These are phyloP conservation scores for Callorhinus ursinus DNA, from an alignment of 2,113 vertebrate species.

Conservation along the genomic window DNA sequence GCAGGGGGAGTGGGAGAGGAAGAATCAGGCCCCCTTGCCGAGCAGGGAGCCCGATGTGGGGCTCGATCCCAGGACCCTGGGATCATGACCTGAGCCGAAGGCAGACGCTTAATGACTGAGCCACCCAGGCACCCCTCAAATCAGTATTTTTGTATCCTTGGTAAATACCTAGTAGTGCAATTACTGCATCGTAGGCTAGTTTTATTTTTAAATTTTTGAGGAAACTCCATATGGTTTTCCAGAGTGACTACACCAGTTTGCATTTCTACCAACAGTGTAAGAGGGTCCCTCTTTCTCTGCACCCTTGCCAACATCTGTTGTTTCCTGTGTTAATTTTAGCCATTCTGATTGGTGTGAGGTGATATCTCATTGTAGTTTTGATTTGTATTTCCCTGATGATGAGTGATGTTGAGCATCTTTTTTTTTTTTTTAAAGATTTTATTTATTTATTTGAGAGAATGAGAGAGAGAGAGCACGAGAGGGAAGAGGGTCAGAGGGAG, in stretches of 20 bases:
- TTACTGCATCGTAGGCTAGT: background rate
- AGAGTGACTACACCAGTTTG: background rate
- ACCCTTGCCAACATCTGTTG: background rate
- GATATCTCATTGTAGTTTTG: background rate
- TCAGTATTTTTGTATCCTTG: background rate
- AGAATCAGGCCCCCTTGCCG: too few relatives aligned
- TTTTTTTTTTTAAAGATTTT: too few relatives aligned
- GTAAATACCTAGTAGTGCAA: background rate
- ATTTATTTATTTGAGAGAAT: too few relatives aligned
- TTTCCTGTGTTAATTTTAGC: background rate
- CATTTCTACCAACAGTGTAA: background rate
- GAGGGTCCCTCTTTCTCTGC: background rate
- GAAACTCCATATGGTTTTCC: background rate
- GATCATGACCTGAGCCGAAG: too few relatives aligned
- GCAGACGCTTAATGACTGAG: too few relatives aligned
- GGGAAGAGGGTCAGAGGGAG: too few relatives aligned
- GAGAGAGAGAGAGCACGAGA: too few relatives aligned
- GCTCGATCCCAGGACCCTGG: too few relatives aligned
- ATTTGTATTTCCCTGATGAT: background rate
- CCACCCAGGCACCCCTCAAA: background rate
- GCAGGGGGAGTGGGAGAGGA: too few relatives aligned
- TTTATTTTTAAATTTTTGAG: background rate
- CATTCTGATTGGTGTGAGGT: background rate
- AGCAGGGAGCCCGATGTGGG: too few relatives aligned
- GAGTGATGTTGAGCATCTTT: background rate